Evolutionary conservation across 2,888 invertebrate species (phyloP), one percentile per base, ranked within the genome.

Genomic region (Dryobotodes eremita): DNA sequence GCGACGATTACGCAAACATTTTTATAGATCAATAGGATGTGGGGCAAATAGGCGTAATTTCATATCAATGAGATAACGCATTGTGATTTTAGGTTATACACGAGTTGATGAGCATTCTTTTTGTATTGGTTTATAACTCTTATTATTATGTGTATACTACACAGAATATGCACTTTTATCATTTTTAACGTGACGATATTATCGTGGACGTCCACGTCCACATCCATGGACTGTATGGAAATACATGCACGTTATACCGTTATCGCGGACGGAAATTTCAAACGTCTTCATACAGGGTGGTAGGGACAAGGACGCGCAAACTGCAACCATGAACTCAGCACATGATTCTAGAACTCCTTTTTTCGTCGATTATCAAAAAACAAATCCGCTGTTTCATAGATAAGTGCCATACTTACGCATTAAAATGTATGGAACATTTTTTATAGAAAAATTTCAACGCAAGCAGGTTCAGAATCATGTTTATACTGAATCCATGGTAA

Each of bases 11-110:
- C n/a, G 48, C 8, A 10, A 50, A 23, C 26, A 36, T 61, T 59
- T 26, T 59, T 17, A 13, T 70, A 48, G 36, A 71, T 71, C 26
- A 50, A 55, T 53, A 36, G 5, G 61, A 77, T 69, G 42, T 71
- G 2, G 71, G 13, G 68, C 66, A 68, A 53, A 53, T 55, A 31
- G 68, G 68, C 42, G 61, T 77, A 31, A 46, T 76, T 70, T n/a
- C 26, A 61, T 78, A 71, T 46, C 46, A 31, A 26, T 48, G 20
- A 8, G 42, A 42, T 50, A 50, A 59, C n/a, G 23, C 42, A 46
- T 66, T 72, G 65, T 64, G n/a, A 64, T 13, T 31, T 50, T 64
- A 64, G 50, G 36, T 15, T 17, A 59, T 17, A 8, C 31, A 31
- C 17, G 31, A 48, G 10, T 20, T 36, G 17, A 42, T 20, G 36